Evolutionary conservation across 2,888 invertebrate species (phyloP), one percentile per base, ranked within the genome.

Genomic region (Trichopoda pennipes): DNA sequence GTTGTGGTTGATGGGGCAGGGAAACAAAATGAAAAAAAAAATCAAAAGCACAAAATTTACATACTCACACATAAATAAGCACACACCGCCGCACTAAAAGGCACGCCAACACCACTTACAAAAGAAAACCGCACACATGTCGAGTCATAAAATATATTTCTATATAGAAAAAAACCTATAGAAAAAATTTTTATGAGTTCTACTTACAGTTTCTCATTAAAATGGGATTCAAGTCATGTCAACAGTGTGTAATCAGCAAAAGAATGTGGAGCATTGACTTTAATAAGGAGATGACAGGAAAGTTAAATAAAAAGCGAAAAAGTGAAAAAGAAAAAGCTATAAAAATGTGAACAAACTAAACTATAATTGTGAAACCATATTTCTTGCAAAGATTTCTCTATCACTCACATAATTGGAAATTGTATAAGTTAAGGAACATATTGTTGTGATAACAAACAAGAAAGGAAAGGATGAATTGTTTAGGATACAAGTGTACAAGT

Each of bases 121-220:
- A 21, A 44, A 28, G 38, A 21, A 58, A 16, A n/a, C 10, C 23
- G 16, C 47, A 76, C 38, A 68, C 28, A 75, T 75, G 51, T 44
- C 38, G 61, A 44, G 23, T 49, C 73, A 72, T 81, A 72, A 76
- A 64, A 77, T 69, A 6, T 53, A 53, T 49, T n/a, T 63, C 23
- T 17, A 63, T 21, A 55, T 6, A 44, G 38, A 53, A 51, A 56
- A 32, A 56, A 51, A 19, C 6, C 0, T 12, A 35, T 42, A 19
- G 14, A 42, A 66, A 51, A 56, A 51, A 58, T 53, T 56, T 28
- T 64, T 61, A 42, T 58, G 73, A 68, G 77, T 70, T 78, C 73
- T 68, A 81, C 77, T 77, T 81, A 78, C 60, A 61, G 56, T 69
- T 78, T 78, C 78, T 81, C 81, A 81, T 81, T 81, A 81, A 81